phyloP scores from a whole-genome alignment of 2,888 invertebrate genomes.

The Phalera bucephala region DNA sequence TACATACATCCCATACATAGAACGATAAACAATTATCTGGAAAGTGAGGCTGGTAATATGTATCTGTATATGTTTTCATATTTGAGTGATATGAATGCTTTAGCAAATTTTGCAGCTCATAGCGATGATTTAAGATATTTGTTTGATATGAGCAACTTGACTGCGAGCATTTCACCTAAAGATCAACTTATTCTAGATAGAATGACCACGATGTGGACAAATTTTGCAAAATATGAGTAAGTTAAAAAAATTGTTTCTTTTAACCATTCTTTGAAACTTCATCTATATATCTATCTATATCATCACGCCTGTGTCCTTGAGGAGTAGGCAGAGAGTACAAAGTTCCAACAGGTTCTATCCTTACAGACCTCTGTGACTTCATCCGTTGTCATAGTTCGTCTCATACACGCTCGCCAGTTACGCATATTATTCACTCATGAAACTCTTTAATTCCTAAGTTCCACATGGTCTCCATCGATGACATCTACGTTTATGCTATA shows the following conservation, averaged over 20 bases:
- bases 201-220: constrained; percentile 1
- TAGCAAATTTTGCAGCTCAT: background rate
- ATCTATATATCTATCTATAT: too few relatives aligned
- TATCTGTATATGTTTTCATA: background rate
- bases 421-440: too few relatives aligned
- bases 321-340: too few relatives aligned
- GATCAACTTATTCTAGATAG: background rate
- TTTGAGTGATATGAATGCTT: background rate
- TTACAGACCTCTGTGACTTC: too few relatives aligned
- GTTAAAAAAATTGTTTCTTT: background rate
- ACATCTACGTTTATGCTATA: too few relatives aligned
- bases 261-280: too few relatives aligned
- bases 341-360: too few relatives aligned
- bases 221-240: background rate
- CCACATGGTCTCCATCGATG: too few relatives aligned
- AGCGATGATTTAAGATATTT: background rate
- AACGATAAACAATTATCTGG: background rate
- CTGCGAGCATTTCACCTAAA: background rate
- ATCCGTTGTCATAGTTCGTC: too few relatives aligned
- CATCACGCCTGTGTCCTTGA: too few relatives aligned
- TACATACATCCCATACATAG: background rate
- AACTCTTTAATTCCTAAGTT: too few relatives aligned
- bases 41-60: background rate
- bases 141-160: background rate
- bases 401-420: too few relatives aligned